These are phyloP conservation scores for Sebastes itinus DNA, from an alignment of 2,797 vertebrate genomes.

Conservation along the genomic window DNA sequence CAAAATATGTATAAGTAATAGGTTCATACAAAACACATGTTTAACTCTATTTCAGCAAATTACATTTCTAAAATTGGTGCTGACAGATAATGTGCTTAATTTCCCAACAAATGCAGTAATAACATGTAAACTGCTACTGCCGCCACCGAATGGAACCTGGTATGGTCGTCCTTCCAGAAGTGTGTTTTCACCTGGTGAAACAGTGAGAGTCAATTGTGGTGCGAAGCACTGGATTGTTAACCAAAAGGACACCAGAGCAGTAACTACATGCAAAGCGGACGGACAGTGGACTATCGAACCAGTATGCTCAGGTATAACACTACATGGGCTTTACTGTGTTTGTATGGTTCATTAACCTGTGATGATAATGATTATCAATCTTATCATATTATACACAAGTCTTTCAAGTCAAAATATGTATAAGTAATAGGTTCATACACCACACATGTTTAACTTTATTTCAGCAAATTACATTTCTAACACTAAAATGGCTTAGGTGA, in stretches of 20 bases:
- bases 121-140: slow-evolving; percentile 22
- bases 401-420: background rate
- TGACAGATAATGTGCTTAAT: background rate
- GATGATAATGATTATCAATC: background rate
- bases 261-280: background rate
- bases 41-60: background rate
- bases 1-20: background rate
- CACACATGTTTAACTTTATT: background rate
- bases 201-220: slow-evolving; percentile 24
- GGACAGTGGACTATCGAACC: slow-evolving; percentile 35
- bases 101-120: slow-evolving; percentile 41
- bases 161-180: background rate
- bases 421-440: background rate
- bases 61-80: background rate
- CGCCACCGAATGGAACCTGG: accelerated
- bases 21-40: background rate
- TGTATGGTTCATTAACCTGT: background rate
- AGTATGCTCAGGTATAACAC: slow-evolving; percentile 57
- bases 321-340: background rate
- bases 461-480: background rate
- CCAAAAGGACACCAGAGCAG: accelerated
- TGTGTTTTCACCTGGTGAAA: slow-evolving; percentile 37
- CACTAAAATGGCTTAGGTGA: too few relatives aligned
- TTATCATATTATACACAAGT: background rate
- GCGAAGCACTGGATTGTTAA: accelerated